Evolutionary conservation across 2,113 vertebrate species (phyloP).

Genomic region (Alligator mississippiensis): DNA sequence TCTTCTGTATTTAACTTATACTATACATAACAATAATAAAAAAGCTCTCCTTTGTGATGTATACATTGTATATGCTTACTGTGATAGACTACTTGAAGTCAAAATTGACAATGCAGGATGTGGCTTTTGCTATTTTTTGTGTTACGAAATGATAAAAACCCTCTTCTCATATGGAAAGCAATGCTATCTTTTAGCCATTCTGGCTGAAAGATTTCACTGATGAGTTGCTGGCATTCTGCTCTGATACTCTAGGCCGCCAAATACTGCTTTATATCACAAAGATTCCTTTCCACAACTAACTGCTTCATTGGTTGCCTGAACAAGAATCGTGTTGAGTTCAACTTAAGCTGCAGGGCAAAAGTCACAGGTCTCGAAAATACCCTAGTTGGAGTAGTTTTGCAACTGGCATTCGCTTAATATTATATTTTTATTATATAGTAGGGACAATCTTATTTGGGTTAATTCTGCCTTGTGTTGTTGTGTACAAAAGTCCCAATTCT

Average conservation of each 20-base stretch:
- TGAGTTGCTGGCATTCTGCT: neutral
- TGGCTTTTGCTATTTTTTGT: neutral
- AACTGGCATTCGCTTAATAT: neutral
- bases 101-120: conserved; percentile 15
- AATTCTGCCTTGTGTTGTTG: neutral
- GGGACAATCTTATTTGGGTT: neutral
- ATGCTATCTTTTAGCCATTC: neutral
- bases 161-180: neutral
- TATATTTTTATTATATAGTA: neutral
- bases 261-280: neutral
- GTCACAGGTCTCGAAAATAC: neutral
- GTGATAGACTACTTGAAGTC: neutral
- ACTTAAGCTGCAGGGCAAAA: neutral
- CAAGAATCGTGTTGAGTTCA: neutral
- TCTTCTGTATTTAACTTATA: neutral
- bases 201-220: neutral
- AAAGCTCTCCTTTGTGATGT: conserved; percentile 19
- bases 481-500: neutral
- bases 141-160: neutral
- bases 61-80: neutral
- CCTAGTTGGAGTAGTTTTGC: neutral
- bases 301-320: neutral
- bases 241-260: neutral
- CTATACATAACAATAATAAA: neutral
- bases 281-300: neutral